Evolutionary conservation across 2,113 vertebrate genomes (phyloP).

Genomic region (Candoia aspera): DNA sequence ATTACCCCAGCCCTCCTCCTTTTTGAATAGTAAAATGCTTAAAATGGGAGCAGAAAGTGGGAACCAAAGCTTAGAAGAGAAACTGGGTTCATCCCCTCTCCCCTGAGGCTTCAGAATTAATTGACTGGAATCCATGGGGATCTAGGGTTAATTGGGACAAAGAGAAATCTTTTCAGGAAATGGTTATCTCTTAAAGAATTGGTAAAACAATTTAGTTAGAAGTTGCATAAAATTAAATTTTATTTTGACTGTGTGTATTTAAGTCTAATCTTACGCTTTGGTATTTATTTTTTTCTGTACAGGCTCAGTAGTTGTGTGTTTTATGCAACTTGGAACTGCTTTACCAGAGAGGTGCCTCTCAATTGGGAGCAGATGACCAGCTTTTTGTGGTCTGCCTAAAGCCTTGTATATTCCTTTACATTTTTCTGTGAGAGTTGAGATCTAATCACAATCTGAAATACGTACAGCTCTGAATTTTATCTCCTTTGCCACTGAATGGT

Average conservation of each 20-base stretch:
- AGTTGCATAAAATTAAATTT: neutral
- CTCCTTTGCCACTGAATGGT: neutral
- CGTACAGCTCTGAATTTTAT: neutral
- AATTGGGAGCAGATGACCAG: neutral
- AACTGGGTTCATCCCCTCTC: neutral
- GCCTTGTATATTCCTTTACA: neutral
- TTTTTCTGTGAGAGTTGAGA: neutral
- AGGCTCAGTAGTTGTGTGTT: neutral
- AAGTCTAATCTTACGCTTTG: neutral
- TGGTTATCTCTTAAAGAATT: neutral
- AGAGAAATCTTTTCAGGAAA: neutral
- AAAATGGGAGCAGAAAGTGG: neutral
- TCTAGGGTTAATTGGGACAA: neutral
- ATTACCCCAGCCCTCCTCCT: neutral
- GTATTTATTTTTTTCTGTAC: neutral
- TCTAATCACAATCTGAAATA: neutral
- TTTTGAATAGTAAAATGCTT: neutral
- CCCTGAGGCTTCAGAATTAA: neutral
- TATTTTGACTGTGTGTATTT: neutral
- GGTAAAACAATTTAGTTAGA: neutral
- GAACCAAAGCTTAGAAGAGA: neutral
- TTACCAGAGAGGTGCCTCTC: neutral
- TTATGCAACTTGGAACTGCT: neutral
- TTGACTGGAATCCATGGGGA: neutral
- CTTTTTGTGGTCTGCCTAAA: neutral